Evolutionary conservation across 2,113 vertebrate genomes (phyloP), one percentile per base, ranked within the genome.

Genomic region (Halcyon senegalensis): DNA sequence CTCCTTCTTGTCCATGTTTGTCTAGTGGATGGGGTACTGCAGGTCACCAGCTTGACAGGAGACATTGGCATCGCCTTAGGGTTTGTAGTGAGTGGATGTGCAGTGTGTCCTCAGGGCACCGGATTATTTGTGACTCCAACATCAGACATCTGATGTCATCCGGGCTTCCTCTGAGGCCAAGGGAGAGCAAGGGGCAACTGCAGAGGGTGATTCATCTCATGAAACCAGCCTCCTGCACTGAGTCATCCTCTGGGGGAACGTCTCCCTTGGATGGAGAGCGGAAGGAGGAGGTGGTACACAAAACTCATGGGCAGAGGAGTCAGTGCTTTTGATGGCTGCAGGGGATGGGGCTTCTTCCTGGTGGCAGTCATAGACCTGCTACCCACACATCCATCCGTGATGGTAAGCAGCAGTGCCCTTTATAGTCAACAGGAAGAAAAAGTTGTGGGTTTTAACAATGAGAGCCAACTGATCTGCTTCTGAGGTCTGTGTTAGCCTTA

Each of bases 311-410:
- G 25, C 14, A 51, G 39, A 79, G 44, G 25, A 67, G 43, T 6
- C 35, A 41, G 28, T 7, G n/a, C 60, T 48, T 68, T 58, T 1
- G 1, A 28, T 1, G 50, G 53, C 64, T 70, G 73, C 35, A 86
- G 72, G 39, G 48, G 24, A 74, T 18, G 60, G 44, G 30, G 50
- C 2, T 50, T 28, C 59, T 43, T 53, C 70, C 43, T 78, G 48
- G 66, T 33, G 68, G 84, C 24, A n/a, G 4, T 11, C 10, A 31
- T 28, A 60, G 50, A 79, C 24, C 28, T 11, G 7, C 25, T 16
- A n/a, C 44, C n/a, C 11, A 50, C 68, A 30, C 0, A 1, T 58
- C 50, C 44, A 27, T 10, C 33, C 5, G 0, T 0, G 3, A 43
- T 16, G 23, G 51, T 33, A 37, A 66, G 1, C 2, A 3, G 0